Conservation (phyloP, 2,797 vertebrate genomes). For the Pantherophis vulpinus region DNA sequence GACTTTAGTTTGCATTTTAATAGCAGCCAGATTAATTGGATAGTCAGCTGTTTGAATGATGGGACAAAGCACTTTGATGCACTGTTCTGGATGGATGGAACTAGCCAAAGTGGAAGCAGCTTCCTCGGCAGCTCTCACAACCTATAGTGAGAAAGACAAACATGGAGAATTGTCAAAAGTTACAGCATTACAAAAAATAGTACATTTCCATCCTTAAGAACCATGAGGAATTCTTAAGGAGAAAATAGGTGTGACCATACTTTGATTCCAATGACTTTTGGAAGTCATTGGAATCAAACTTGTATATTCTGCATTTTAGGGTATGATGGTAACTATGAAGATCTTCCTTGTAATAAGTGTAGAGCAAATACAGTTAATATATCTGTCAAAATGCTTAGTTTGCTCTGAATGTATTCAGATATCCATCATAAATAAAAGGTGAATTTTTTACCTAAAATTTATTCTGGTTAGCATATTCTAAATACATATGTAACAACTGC, state of each 20-base stretch:
- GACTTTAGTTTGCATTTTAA: constrained; percentile 98
- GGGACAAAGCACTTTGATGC: constrained; percentile 97
- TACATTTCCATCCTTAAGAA: neutral
- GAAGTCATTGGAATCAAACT: too few relatives aligned
- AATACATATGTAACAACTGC: neutral
- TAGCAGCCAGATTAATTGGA: constrained; percentile 96
- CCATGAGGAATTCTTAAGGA: neutral
- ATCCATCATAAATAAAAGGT: neutral
- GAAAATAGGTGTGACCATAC: neutral
- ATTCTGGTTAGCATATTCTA: neutral
- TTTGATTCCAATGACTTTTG: neutral
- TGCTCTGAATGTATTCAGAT: neutral
- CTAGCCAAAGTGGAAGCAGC: constrained; percentile 89
- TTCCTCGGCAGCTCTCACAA: constrained; percentile 94
- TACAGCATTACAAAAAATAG: constrained; percentile 5
- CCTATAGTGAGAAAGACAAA: constrained; percentile 69
- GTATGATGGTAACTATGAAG: too few relatives aligned
- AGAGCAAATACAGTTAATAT: neutral
- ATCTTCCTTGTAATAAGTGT: neutral
- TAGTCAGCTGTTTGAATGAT: constrained; percentile 98
- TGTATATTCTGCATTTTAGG: neutral
- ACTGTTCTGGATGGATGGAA: constrained; percentile 96
- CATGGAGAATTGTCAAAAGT: neutral
- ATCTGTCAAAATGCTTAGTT: neutral
- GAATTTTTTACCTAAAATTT: neutral